Evolutionary conservation across 2,113 vertebrate genomes (phyloP), one percentile per base, ranked within the genome.

Genomic region (Rallus limicola): DNA sequence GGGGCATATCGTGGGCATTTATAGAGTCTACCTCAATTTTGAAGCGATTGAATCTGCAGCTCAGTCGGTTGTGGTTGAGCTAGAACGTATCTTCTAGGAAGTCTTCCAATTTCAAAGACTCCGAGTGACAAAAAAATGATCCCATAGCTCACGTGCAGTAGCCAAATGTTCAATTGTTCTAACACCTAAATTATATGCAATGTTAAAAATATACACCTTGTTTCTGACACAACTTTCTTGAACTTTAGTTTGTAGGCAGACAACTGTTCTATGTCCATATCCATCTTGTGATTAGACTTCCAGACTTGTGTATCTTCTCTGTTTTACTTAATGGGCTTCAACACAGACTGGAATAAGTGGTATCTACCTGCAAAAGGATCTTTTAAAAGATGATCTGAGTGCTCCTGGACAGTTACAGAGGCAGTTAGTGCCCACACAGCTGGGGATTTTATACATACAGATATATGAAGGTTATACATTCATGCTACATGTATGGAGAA

Each of bases 41-140:
- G 78, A 64, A 92, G 77, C 79, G 92, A 84, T 68, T 91, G 93
- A 95, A 84, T 68, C 89, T 93, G 89, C 86, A 92, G 77, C 91
- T 95, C 92, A 93, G 90, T 18, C 62, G 34, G 82, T 94, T 68
- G 80, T 62, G 86, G 72, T 38, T 93, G 85, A 96, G 90, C 87
- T 94, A 81, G 80, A 95, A 90, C 38, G 16, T 68, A 64, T 78
- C 95, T 95, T 72, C 93, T 88, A 94, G 92, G 92, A 96, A 95
- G 86, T 86, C 78, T 95, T 96, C 93, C 95, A 94, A 74, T 82
- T 95, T 96, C 70, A 82, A 65, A 96, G 82, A 63, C 82, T 97
- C 75, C 86, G 83, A 94, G 88, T 88, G 96, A 95, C 93, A 96
- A 92, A 95, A 96, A 92, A 96, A 92, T 93, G 88, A 93, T 95